Conservation (phyloP, 2,888 invertebrate genomes). For the Ophion costatus region DNA sequence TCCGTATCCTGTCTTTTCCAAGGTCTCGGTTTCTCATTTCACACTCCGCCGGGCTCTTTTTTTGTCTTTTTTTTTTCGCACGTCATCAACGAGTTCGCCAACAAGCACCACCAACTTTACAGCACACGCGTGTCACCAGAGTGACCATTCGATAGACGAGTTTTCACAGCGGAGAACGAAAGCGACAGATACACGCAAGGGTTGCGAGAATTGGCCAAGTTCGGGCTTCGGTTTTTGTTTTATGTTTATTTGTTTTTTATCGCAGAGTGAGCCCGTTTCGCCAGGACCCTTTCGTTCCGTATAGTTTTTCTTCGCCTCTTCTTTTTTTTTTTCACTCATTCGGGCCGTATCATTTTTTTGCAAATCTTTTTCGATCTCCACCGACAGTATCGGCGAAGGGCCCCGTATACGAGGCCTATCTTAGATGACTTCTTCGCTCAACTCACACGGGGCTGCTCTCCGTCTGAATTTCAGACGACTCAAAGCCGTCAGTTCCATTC, state of each 20-base stretch:
- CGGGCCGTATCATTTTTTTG: slow-evolving; percentile 9
- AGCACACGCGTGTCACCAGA: slow-evolving; percentile 6
- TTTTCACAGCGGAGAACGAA: slow-evolving; percentile 34
- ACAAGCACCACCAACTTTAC: slow-evolving; percentile 42
- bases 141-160: slow-evolving; percentile 18
- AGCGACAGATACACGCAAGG: slow-evolving; percentile 20
- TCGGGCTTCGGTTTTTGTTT: slow-evolving; percentile 32
- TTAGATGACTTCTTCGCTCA: slow-evolving; percentile 13
- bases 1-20: slow-evolving; percentile 43
- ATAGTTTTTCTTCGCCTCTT: neutral
- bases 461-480: slow-evolving; percentile 28
- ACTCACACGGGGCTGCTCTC: slow-evolving; percentile 18
- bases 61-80: slow-evolving; percentile 42
- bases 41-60: neutral
- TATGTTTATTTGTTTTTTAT: slow-evolving; percentile 21
- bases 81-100: slow-evolving; percentile 44
- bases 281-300: slow-evolving; percentile 10
- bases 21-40: neutral
- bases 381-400: slow-evolving; percentile 25
- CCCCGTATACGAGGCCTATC: slow-evolving; percentile 8
- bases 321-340: slow-evolving; percentile 26
- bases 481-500: slow-evolving; percentile 7
- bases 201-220: slow-evolving; percentile 50
- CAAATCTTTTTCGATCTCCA: slow-evolving; percentile 7
- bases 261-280: slow-evolving; percentile 10